Evolutionary conservation across 2,888 invertebrate species (phyloP).

Genomic region (Lasioglossum villosulum): DNA sequence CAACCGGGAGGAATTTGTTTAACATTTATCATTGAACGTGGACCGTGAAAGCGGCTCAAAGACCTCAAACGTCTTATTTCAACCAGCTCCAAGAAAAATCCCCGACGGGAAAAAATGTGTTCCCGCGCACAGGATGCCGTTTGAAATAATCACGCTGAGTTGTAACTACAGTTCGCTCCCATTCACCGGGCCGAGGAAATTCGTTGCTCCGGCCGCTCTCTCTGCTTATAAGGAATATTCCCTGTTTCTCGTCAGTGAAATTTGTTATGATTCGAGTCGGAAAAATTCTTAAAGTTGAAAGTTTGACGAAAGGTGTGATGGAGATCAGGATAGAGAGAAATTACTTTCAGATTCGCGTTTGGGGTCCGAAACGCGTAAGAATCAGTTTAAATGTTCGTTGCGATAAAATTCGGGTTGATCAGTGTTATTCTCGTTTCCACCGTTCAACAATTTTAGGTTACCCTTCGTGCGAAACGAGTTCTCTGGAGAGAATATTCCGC

Average conservation of each 20-base stretch:
- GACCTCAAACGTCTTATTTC: conserved; percentile 24
- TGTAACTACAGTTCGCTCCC: conserved; percentile 3
- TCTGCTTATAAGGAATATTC: conserved; percentile 3
- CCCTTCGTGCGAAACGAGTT: neutral
- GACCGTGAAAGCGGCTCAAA: conserved; percentile 5
- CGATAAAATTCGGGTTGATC: neutral
- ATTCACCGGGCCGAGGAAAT: neutral
- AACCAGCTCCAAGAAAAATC: neutral
- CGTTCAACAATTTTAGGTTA: neutral
- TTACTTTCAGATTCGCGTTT: neutral
- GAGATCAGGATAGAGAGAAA: neutral
- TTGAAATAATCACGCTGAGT: conserved; percentile 20
- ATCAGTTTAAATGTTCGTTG: neutral
- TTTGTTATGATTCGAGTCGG: neutral
- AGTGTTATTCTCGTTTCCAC: neutral
- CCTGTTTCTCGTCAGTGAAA: neutral
- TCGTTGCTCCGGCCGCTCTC: conserved; percentile 23
- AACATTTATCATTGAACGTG: conserved; percentile 22
- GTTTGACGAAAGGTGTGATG: neutral
- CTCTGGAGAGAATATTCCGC: neutral
- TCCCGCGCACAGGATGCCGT: neutral
- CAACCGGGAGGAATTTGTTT: conserved; percentile 38
- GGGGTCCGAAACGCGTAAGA: neutral
- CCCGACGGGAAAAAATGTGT: conserved; percentile 1
- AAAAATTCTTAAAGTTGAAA: neutral